Evolutionary conservation across 2,888 invertebrate species (phyloP).

Genomic region (Tinea semifulvella): DNA sequence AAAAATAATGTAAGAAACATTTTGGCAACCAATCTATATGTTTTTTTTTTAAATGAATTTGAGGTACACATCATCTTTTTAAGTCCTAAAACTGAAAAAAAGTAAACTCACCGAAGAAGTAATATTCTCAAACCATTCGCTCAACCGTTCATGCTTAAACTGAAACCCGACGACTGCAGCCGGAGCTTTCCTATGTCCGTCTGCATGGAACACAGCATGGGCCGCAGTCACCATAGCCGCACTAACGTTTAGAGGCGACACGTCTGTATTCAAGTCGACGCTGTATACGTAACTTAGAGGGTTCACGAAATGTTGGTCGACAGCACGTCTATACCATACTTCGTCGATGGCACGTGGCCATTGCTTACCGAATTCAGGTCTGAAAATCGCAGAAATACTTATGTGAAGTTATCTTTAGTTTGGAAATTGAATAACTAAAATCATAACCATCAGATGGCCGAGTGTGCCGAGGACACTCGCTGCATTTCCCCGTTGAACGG

Average conservation of each 20-base stretch:
- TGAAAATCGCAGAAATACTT: too few species aligned
- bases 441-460: too few species aligned
- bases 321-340: slow-evolving; percentile 88
- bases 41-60: too few species aligned
- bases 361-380: slow-evolving; percentile 76
- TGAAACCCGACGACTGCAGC: slow-evolving; percentile 81
- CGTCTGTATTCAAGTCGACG: slow-evolving; percentile 45
- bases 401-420: too few species aligned
- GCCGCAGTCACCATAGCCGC: slow-evolving; percentile 84
- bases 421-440: too few species aligned
- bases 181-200: slow-evolving; percentile 68
- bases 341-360: slow-evolving; percentile 86
- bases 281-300: slow-evolving; percentile 83
- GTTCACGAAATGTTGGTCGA: slow-evolving; percentile 83
- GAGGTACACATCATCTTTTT: too few species aligned
- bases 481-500: too few species aligned
- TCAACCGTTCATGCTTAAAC: slow-evolving; percentile 80
- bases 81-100: too few species aligned
- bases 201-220: slow-evolving; percentile 79
- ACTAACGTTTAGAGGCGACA: slow-evolving; percentile 63
- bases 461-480: too few species aligned
- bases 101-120: slow-evolving; percentile 71
- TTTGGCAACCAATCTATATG: too few species aligned
- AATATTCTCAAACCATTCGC: slow-evolving; percentile 80
- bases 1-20: too few species aligned